Percentiles rank a stretch among this genome's conserved stretches.
These are phyloP conservation scores for Aurelia sp. DNA, from an alignment of 30 jellyfish, hydroid and myxozoan species.

Conservation along the genomic window DNA sequence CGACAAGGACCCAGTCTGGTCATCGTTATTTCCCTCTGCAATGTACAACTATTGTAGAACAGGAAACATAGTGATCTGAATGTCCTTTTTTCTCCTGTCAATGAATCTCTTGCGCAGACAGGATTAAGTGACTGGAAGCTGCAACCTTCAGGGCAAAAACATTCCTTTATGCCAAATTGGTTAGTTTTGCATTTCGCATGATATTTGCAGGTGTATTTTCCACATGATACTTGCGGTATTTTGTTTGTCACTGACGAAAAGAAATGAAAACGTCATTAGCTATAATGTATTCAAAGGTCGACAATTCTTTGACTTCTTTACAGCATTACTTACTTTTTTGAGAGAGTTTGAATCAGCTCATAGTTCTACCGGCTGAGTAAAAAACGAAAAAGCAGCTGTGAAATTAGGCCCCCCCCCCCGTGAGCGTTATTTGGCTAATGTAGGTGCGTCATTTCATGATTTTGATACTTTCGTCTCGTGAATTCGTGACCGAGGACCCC, in stretches of 20 bases:
- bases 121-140: conserved; percentile 13
- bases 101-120: conserved; percentile 58
- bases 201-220: conserved; percentile 25
- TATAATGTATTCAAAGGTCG: too few species aligned
- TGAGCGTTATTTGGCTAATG: too few species aligned
- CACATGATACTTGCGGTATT: conserved; percentile 16
- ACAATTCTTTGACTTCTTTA: too few species aligned
- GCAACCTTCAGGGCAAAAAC: conserved; percentile 44
- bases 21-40: conserved; percentile 18
- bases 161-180: conserved; percentile 5
- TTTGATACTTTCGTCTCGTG: too few species aligned
- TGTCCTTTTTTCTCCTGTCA: conserved; percentile 7
- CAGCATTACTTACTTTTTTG: not conserved
- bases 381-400: too few species aligned
- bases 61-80: conserved; percentile 43
- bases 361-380: too few species aligned
- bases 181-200: conserved; percentile 19
- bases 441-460: too few species aligned
- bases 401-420: too few species aligned
- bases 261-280: too few species aligned
- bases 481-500: too few species aligned
- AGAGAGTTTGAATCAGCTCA: not conserved
- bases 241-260: too few species aligned
- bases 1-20: conserved; percentile 6
- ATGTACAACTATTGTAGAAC: conserved; percentile 10